These are phyloP conservation scores for Nemopilema nomurai DNA, from an alignment of 30 jellyfish, hydroid and myxozoan genomes.

Conservation along the genomic window DNA sequence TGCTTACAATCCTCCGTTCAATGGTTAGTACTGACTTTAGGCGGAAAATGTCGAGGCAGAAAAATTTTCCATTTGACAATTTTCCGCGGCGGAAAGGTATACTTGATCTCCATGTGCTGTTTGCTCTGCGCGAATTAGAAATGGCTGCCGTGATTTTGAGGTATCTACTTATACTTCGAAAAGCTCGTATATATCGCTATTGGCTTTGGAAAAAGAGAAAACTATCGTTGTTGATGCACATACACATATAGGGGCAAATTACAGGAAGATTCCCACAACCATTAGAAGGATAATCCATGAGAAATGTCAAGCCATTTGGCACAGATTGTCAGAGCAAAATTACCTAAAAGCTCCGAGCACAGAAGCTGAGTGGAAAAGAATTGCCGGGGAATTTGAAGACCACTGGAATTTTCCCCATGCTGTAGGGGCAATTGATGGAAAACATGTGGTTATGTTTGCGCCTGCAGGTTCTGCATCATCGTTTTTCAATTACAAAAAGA, in stretches of 20 bases:
- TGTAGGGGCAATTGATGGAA: too few relatives aligned
- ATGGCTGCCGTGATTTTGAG: constrained; percentile 27
- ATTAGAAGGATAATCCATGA: constrained; percentile 25
- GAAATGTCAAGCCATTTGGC: constrained; percentile 11
- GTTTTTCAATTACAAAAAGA: constrained; percentile 43
- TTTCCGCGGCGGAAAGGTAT: too few relatives aligned
- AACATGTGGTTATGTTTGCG: constrained; percentile 32
- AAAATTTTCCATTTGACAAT: too few relatives aligned
- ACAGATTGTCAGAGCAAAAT: constrained; percentile 17
- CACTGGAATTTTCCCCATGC: constrained; percentile 53
- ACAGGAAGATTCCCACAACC: constrained; percentile 22
- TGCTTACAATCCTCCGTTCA: neutral
- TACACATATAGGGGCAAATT: constrained; percentile 21
- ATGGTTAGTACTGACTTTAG: neutral
- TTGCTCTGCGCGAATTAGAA: neutral
- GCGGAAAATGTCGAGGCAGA: too few relatives aligned
- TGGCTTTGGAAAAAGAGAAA: constrained; percentile 26
- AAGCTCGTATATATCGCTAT: constrained; percentile 16
- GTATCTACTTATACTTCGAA: constrained; percentile 20
- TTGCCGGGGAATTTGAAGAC: too few relatives aligned
- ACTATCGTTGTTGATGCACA: constrained; percentile 16
- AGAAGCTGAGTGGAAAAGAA: constrained; percentile 29
- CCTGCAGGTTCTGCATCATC: constrained; percentile 51
- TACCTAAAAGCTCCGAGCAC: constrained; percentile 28
- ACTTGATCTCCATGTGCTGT: too few relatives aligned